Evolutionary conservation across 2,113 vertebrate species (phyloP), one percentile per base, ranked within the genome.

Genomic region (Neopipo cinnamomea): DNA sequence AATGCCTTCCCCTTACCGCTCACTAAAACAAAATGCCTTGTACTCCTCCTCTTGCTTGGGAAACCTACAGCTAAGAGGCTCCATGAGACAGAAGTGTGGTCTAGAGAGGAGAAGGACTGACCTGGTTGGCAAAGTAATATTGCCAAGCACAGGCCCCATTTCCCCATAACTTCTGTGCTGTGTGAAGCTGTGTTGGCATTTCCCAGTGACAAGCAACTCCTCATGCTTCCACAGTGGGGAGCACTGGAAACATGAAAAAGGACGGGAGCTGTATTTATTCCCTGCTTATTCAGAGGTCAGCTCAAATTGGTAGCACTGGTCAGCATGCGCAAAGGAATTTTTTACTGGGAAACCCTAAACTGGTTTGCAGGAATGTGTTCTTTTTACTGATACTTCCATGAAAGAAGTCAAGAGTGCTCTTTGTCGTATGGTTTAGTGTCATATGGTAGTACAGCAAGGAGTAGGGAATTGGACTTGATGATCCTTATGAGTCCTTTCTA

Each of bases 271-370:
- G 18, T 28, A 6, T 8, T 30, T 35, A 12, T 35, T 53, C 8
- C 19, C 4, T 5, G 30, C 9, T 10, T 22, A 33, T 74, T 55
- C 35, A 12, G 27, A 58, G 24, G 24, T 46, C 35, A 30, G 24
- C 37, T 35, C 24, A 37, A 84, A 46, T 30, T 22, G 79, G 58
- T 55, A 77, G 55, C 27, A 6, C 19, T 13, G 28, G 24, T 58
- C 56, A 78, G 50, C n/a, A 25, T 2, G 35, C 0, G 0, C 50
- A 21, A 39, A n/a, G 12, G 24, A 35, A 35, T 58, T 75, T 42
- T 41, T 71, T 63, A 27, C 47, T 53, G 23, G 39, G 30, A 86
- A 83, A 55, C 23, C 27, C 66, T 49, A 22, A 44, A 11, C 27
- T 2, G 2, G 67, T 68, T 31, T 72, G 47, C 50, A 79, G 65